Percentiles rank a stretch among this genome's conserved stretches.
Evolutionary conservation across 2,797 vertebrate genomes (phyloP).

Genomic region (Miichthys miiuy): DNA sequence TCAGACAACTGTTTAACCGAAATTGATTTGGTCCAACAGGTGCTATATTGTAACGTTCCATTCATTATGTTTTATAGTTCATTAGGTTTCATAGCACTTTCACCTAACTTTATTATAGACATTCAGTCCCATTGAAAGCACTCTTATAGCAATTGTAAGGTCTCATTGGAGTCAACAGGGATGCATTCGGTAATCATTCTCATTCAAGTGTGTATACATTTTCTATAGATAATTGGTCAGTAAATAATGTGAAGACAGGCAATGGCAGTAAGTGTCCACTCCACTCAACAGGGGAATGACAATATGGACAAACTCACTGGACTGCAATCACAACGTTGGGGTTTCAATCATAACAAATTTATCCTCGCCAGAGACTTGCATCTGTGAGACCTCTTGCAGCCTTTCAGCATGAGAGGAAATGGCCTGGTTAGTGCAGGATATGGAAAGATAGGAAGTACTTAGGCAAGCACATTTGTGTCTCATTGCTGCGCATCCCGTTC

Average conservation of each 20-base stretch:
- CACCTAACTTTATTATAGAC: not conserved
- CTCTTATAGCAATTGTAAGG: not conserved
- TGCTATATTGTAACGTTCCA: not conserved
- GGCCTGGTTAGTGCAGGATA: not conserved
- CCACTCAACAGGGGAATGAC: constrained; percentile 15
- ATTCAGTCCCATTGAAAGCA: not conserved
- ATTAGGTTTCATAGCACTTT: not conserved
- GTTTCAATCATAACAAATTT: constrained; percentile 17
- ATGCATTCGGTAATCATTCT: not conserved
- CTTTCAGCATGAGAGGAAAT: constrained; percentile 4
- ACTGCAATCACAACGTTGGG: not conserved
- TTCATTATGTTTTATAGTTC: not conserved
- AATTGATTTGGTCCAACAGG: not conserved
- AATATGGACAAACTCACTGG: constrained; percentile 36
- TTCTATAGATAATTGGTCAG: constrained; percentile 22
- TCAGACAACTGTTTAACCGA: not conserved
- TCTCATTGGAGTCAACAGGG: not conserved
- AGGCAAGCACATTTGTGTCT: constrained; percentile 6
- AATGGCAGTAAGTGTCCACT: constrained; percentile 13
- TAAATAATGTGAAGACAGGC: constrained; percentile 32
- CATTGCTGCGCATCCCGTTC: not conserved
- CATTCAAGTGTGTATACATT: constrained; percentile 29
- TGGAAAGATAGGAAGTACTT: not conserved
- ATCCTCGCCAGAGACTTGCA: not conserved
- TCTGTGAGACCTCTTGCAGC: not conserved